A percentile compares a stretch with the other conserved stretches of the same genome.
phyloP scores from a whole-genome alignment of 2,797 vertebrate species.

The Sebastes hubbsi region DNA sequence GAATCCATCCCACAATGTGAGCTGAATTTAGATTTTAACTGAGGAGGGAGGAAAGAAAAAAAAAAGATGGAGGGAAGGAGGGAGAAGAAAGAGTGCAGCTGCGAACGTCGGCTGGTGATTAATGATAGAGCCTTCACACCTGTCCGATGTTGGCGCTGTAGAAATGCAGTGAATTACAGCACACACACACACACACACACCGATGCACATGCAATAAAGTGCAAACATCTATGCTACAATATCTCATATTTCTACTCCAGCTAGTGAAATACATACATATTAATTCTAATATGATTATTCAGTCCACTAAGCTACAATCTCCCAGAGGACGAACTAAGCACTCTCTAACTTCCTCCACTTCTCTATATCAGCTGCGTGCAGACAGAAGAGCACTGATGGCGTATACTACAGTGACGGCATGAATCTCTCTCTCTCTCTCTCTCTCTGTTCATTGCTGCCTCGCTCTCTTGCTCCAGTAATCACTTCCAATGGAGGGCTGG shows the following conservation, averaged over 20 bases:
- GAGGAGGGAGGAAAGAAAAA: background rate
- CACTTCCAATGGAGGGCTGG: constrained; percentile 25
- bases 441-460: background rate
- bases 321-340: background rate
- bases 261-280: background rate
- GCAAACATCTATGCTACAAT: background rate
- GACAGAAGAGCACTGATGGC: constrained; percentile 21
- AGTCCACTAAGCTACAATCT: background rate
- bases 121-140: constrained; percentile 48
- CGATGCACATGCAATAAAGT: background rate
- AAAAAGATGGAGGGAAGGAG: background rate
- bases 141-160: constrained; percentile 10
- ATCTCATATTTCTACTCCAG: background rate
- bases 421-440: background rate
- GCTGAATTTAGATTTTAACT: constrained; percentile 68
- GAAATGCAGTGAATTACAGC: background rate
- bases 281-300: constrained; percentile 19
- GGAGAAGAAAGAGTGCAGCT: constrained; percentile 52
- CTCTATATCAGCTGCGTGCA: background rate
- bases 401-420: background rate
- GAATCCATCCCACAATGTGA: constrained; percentile 58
- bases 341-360: background rate
- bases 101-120: constrained; percentile 48
- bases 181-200: background rate
- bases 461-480: constrained; percentile 18